Evolutionary conservation across 2,797 vertebrate species (phyloP), one percentile per base, ranked within the genome.

Genomic region (Dicrostonyx torquatus): DNA sequence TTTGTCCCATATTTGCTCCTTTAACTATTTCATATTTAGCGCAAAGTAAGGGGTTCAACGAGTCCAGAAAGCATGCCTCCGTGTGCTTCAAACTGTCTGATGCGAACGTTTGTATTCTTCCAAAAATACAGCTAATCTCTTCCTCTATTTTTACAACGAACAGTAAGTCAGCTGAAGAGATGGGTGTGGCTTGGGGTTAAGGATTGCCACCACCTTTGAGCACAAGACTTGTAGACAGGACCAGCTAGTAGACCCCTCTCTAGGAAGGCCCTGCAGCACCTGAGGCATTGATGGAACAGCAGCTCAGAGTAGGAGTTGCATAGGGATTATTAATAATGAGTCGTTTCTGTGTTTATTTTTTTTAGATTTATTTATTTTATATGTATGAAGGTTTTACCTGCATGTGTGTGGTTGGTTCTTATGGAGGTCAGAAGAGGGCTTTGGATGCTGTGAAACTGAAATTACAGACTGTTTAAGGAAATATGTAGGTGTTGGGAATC

Each of bases 321-420:
- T 99, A 99, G 0, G 99, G 99, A 97, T 99, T 99, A 97, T 99
- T 98, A 96, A 99, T 99, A 95, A 99, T 99, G 92, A 98, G 98
- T 76, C 99, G 98, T 70, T 99, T 99, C 94, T 99, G 98, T 75
- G 99, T 97, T 99, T 11, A 13, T 14, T 34, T 13, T 66, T n/a
- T 68, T 68, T 18, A n/a, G 66, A n/a, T 68, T 68, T 68, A 66
- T 66, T 66, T 66, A 66, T 66, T 68, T 68, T 68, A n/a, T n/a
- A 18, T n/a, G 15, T 68, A 3, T 68, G 34, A n/a, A 15, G 34
- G 64, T 66, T 34, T 66, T 68, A n/a, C 66, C 15, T n/a, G 3
- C 66, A 68, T 68, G 14, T n/a, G 14, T 68, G 66, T 68, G 34
- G 15, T 15, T 68, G 0, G 6, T 68, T 34, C 66, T 68, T 34